These are phyloP conservation scores for Cantharis rustica DNA, from an alignment of 2,888 invertebrate genomes.

Conservation along the genomic window DNA sequence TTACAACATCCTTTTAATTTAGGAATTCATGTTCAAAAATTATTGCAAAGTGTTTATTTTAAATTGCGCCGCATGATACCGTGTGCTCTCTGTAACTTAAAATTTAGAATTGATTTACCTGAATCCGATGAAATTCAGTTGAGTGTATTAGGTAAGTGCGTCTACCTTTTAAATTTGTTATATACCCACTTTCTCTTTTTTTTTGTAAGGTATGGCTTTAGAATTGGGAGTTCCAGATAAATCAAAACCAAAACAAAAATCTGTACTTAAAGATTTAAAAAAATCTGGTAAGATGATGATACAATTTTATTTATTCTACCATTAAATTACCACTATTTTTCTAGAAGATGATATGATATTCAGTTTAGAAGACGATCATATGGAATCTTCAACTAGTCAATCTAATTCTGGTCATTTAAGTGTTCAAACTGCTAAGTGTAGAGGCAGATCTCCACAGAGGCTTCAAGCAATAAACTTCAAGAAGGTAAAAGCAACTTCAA, in stretches of 20 bases:
- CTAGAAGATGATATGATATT: slow-evolving; percentile 82
- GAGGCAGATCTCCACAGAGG: slow-evolving; percentile 62
- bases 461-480: slow-evolving; percentile 34
- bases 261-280: slow-evolving; percentile 29
- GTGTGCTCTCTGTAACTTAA: slow-evolving; percentile 80
- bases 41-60: slow-evolving; percentile 80
- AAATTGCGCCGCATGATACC: slow-evolving; percentile 88
- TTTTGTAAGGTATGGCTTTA: slow-evolving; percentile 72
- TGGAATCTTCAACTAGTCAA: slow-evolving; percentile 45
- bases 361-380: slow-evolving; percentile 78
- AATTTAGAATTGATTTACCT: slow-evolving; percentile 83
- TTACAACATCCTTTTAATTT: slow-evolving; percentile 58
- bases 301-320: not conserved
- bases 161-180: not conserved
- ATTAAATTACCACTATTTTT: not conserved
- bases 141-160: slow-evolving; percentile 59
- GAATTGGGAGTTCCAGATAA: slow-evolving; percentile 69
- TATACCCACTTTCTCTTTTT: not conserved
- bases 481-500: not conserved
- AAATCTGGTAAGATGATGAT: slow-evolving; percentile 48
- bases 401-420: slow-evolving; percentile 7
- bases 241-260: slow-evolving; percentile 57
- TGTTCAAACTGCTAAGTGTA: slow-evolving; percentile 55
- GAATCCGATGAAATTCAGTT: slow-evolving; percentile 77
- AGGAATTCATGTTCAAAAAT: slow-evolving; percentile 61